phyloP scores from a whole-genome alignment of 2,113 vertebrate species.

The Dasyprocta punctata region DNA sequence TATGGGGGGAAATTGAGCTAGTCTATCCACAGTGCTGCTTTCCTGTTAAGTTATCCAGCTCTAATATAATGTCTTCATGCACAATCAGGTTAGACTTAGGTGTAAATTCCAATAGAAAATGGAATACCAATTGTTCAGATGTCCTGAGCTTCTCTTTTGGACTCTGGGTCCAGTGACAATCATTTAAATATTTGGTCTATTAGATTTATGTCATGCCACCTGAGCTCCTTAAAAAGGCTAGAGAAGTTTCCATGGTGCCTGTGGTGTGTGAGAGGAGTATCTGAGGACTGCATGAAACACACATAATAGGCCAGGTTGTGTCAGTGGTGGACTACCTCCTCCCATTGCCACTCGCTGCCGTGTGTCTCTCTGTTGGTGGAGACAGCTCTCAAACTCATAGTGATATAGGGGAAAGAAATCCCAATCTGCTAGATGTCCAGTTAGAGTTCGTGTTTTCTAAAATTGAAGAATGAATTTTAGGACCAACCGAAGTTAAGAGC shows the following conservation, averaged over 20 bases:
- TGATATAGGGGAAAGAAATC: too few species aligned
- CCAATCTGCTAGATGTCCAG: too few species aligned
- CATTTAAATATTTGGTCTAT: neutral
- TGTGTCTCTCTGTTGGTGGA: too few species aligned
- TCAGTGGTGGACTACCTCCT: too few species aligned
- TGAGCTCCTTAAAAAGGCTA: neutral
- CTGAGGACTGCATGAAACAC: accelerated
- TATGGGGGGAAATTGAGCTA: too few species aligned
- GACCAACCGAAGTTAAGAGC: too few species aligned
- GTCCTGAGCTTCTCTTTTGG: neutral
- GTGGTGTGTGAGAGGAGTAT: neutral
- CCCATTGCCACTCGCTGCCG: neutral
- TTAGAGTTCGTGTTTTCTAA: too few species aligned
- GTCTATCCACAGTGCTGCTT: neutral
- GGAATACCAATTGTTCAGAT: too few species aligned
- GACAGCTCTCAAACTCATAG: too few species aligned
- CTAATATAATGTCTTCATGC: neutral
- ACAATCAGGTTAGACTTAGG: neutral
- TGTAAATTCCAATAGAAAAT: neutral
- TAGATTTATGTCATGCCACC: neutral
- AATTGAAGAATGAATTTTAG: too few species aligned
- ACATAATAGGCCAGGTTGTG: neutral
- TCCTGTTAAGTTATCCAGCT: neutral
- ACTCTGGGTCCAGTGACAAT: neutral
- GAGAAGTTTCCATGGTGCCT: neutral